Base-by-base conservation (phyloP, 2,113 vertebrate species). In the Pyxicephalus adspersus region DNA sequence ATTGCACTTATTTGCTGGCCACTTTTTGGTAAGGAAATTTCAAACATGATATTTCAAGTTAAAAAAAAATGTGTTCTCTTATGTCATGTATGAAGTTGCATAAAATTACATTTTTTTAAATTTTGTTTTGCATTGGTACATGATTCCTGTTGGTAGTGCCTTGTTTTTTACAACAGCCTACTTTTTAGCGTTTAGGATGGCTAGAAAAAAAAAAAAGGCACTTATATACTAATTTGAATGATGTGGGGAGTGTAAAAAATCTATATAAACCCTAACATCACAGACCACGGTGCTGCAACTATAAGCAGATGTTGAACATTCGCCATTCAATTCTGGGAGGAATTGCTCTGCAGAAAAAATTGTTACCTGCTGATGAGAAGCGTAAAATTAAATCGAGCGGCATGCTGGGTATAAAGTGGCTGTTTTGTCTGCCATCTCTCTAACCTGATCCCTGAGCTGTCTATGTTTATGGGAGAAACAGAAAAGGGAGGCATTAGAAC, bases 261-360 rank as follows among this genome's bases (percentile, higher is more conserved):
- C 11, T 22, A 50, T 55, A 38, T 8, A 81, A 81, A 74, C 64
- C 38, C 60, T 73, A 60, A 55, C 60, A 73, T 73, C 38, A 65
- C 68, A 81, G 26, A 73, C 45, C 22, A 64, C 13, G 79, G 45
- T 70, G 64, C 15, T 73, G 57, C 73, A 73, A 81, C 68, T 61
- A 74, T 61, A 54, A 81, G 68, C 79, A 81, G 79, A 81, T 81
- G 79, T 64, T 73, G 57, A 81, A 81, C 79, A 73, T 81, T 81
- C 68, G 45, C 51, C 79, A 81, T 64, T 68, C 63, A 73, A 81
- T 81, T 81, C 79, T 38, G 25, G 22, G 38, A 73, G 79, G 79
- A 73, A 81, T 81, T 81, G 64, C 79, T 63, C 70, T 81, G 68
- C 68, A 73, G 79, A 81, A 73, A 73, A 64, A 81, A 81, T 65